phyloP scores from a whole-genome alignment of 1,140 invertebrate genomes.

The Heliconius eleuchia region DNA sequence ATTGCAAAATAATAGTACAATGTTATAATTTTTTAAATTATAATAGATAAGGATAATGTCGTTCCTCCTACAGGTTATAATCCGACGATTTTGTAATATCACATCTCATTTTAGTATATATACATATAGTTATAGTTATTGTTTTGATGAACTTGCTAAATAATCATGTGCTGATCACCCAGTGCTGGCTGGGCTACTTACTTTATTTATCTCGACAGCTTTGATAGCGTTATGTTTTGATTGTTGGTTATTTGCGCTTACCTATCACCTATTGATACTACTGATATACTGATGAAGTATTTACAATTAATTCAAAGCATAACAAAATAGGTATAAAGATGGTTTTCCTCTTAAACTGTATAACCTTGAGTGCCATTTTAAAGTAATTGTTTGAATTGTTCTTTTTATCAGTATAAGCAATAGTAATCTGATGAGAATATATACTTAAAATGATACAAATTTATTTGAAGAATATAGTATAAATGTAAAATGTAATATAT shows the following conservation, averaged over 20 bases:
- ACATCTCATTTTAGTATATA: neutral
- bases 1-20: neutral
- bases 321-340: neutral
- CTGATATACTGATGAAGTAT: neutral
- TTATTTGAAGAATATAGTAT: neutral
- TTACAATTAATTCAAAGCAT: neutral
- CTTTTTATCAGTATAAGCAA: neutral
- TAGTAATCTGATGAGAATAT: neutral
- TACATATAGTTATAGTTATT: neutral
- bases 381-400: neutral
- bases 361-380: conserved; percentile 6
- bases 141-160: conserved; percentile 5
- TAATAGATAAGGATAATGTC: neutral
- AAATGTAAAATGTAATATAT: neutral
- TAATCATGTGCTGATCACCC: conserved; percentile 26
- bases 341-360: conserved; percentile 1
- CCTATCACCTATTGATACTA: neutral
- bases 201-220: conserved; percentile 9
- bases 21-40: conserved; percentile 10
- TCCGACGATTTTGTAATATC: neutral
- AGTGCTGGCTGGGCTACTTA: conserved; percentile 1
- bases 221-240: conserved; percentile 1
- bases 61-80: neutral
- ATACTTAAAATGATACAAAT: neutral
- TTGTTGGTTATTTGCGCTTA: neutral